A percentile compares a stretch with the other conserved stretches of the same genome.
Conservation (phyloP, 2,797 vertebrate genomes). For the Manis crassicaudata region DNA sequence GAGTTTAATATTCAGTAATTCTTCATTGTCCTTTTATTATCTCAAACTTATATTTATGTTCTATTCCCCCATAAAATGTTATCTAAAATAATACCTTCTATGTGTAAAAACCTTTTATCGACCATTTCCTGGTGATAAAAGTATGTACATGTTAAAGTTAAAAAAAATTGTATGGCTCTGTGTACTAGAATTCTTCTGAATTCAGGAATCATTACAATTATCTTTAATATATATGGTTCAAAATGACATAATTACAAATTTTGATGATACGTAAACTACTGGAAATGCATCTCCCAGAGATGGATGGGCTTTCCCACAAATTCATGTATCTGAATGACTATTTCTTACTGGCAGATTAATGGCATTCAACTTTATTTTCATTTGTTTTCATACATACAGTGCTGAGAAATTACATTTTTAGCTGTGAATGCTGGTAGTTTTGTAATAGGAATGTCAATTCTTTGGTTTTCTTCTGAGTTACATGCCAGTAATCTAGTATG, state of each 20-base stretch:
- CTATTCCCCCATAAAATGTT: conserved; percentile 17
- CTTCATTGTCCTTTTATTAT: background rate
- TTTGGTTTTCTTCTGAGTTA: conserved; percentile 43
- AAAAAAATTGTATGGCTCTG: background rate
- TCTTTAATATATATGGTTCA: conserved; percentile 19
- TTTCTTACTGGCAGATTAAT: conserved; percentile 22
- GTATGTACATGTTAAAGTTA: background rate
- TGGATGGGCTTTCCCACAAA: background rate
- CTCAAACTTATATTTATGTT: conserved; percentile 33
- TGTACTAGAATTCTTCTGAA: conserved; percentile 22
- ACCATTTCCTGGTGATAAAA: background rate
- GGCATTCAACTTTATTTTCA: conserved; percentile 18
- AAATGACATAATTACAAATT: conserved; percentile 26
- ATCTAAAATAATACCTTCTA: background rate
- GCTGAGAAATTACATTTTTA: conserved; percentile 38
- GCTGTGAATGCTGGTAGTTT: conserved; percentile 7
- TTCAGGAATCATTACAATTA: conserved; percentile 4
- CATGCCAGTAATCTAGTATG: conserved; percentile 9
- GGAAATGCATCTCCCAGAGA: background rate
- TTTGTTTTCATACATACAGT: background rate
- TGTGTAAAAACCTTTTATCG: conserved; percentile 31
- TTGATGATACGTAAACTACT: background rate
- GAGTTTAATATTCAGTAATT: background rate
- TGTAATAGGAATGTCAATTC: background rate
- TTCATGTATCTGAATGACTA: background rate